Percentiles rank a stretch among this genome's conserved stretches.
These are phyloP conservation scores for Schrankia costaestrigalis DNA, from an alignment of 2,888 invertebrate genomes.

Conservation along the genomic window DNA sequence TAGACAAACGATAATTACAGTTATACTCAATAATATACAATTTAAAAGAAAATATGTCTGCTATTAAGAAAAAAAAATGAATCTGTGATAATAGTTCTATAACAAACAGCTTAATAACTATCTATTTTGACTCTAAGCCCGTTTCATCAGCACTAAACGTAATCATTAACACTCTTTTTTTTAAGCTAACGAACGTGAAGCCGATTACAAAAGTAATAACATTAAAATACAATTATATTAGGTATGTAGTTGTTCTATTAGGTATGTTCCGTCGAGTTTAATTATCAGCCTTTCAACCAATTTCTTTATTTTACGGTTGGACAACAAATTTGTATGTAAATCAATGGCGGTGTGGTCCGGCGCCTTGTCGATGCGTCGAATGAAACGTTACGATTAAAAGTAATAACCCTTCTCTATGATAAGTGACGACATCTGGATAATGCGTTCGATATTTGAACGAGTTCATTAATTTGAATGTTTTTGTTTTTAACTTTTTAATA, in stretches of 20 bases:
- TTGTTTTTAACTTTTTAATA: too few relatives aligned
- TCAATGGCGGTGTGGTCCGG: slow-evolving; percentile 69
- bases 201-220: slow-evolving; percentile 39
- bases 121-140: slow-evolving; percentile 31
- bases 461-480: too few relatives aligned
- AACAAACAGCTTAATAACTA: too few relatives aligned
- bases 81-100: too few relatives aligned
- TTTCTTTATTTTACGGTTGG: slow-evolving; percentile 77
- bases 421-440: slow-evolving; percentile 31
- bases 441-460: too few relatives aligned
- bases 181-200: slow-evolving; percentile 49
- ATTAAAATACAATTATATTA: slow-evolving; percentile 71
- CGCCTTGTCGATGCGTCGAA: slow-evolving; percentile 42
- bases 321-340: slow-evolving; percentile 79
- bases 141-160: slow-evolving; percentile 34
- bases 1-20: too few relatives aligned
- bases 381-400: slow-evolving; percentile 46
- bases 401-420: slow-evolving; percentile 46
- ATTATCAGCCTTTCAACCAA: slow-evolving; percentile 63
- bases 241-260: too few relatives aligned
- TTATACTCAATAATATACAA: too few relatives aligned
- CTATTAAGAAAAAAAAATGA: too few relatives aligned
- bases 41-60: too few relatives aligned
- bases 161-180: slow-evolving; percentile 32
- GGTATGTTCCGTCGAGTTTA: slow-evolving; percentile 61